Conservation (phyloP, 2,797 vertebrate species). For the Pseudotriccus pelzelni region DNA sequence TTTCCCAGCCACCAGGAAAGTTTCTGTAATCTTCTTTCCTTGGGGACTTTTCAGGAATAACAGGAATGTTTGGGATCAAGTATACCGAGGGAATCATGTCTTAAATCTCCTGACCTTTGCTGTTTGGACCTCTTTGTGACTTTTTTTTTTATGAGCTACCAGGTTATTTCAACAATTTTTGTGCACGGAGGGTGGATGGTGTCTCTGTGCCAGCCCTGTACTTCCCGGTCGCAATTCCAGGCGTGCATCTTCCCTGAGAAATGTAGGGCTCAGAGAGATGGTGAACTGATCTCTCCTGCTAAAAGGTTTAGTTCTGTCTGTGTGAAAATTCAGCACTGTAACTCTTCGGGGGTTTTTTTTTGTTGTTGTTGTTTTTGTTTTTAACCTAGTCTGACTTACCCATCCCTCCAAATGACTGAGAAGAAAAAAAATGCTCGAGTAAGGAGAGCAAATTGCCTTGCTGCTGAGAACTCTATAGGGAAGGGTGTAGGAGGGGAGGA, state of each 20-base stretch:
- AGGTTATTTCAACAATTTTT: neutral
- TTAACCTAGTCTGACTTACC: neutral
- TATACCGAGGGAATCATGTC: neutral
- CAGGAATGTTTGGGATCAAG: neutral
- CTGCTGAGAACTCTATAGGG: neutral
- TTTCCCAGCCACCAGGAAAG: neutral
- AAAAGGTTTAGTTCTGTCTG: neutral
- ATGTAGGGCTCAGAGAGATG: neutral
- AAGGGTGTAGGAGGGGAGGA: conserved; percentile 28
- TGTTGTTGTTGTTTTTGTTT: neutral
- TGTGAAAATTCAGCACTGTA: neutral
- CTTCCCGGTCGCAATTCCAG: neutral
- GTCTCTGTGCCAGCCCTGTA: neutral
- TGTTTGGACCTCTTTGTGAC: neutral
- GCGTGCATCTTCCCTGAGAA: neutral
- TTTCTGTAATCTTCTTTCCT: neutral
- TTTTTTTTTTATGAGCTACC: neutral
- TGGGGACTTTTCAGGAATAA: neutral
- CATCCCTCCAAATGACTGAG: neutral
- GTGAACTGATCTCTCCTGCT: neutral
- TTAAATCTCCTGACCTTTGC: neutral
- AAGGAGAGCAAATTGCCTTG: neutral
- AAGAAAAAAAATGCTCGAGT: neutral
- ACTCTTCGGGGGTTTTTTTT: neutral
- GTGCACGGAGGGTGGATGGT: neutral